These are phyloP conservation scores for Agonopterix arenella DNA, from an alignment of 2,888 invertebrate genomes.

Conservation along the genomic window DNA sequence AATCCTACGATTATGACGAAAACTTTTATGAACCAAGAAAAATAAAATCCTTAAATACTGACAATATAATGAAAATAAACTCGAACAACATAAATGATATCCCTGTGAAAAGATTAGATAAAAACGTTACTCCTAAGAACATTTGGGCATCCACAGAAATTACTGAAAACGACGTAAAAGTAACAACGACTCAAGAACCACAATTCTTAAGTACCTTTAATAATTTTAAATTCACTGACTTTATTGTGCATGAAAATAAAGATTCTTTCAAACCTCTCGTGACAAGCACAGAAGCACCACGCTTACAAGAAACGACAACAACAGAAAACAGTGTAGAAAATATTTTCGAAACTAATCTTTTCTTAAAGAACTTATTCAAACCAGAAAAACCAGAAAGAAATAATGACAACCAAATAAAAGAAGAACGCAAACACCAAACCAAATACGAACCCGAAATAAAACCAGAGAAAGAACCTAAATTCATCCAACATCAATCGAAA, in stretches of 20 bases:
- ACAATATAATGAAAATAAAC: slow-evolving; percentile 12
- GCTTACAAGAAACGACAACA: slow-evolving; percentile 19
- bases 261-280: slow-evolving; percentile 34
- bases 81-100: slow-evolving; percentile 16
- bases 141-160: slow-evolving; percentile 13
- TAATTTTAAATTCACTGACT: slow-evolving; percentile 29
- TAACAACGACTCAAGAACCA: slow-evolving; percentile 19
- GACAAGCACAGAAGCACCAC: slow-evolving; percentile 15
- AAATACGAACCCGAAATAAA: slow-evolving; percentile 30
- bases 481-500: slow-evolving; percentile 34
- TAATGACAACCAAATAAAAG: slow-evolving; percentile 15
- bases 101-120: slow-evolving; percentile 13
- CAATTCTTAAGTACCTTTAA: slow-evolving; percentile 15
- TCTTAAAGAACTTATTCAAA: slow-evolving; percentile 50
- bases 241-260: slow-evolving; percentile 26
- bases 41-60: slow-evolving; percentile 22
- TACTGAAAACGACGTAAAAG: slow-evolving; percentile 20
- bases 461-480: slow-evolving; percentile 41
- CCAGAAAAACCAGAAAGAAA: slow-evolving; percentile 20
- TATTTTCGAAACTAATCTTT: slow-evolving; percentile 50
- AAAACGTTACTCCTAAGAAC: slow-evolving; percentile 17
- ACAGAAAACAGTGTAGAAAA: slow-evolving; percentile 32
- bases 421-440: slow-evolving; percentile 12
- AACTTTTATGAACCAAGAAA: slow-evolving; percentile 34
- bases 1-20: slow-evolving; percentile 47